Percentiles rank a stretch among this genome's conserved stretches.
Conservation (phyloP, 2,888 invertebrate species). For the Limnephilus lunatus region DNA sequence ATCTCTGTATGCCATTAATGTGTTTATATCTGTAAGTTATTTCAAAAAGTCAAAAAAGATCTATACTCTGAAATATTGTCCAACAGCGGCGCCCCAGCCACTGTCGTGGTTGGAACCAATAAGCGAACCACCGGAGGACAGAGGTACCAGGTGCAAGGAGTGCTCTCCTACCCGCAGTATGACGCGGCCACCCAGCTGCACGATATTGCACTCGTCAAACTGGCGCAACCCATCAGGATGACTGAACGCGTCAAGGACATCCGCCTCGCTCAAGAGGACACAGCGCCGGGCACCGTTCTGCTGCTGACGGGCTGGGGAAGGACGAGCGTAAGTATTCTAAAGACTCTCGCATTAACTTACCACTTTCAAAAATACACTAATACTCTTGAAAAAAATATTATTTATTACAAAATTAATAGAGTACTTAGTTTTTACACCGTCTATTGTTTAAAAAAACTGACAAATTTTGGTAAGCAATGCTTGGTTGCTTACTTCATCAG, state of each 20-base stretch:
- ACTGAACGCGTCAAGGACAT: constrained; percentile 48
- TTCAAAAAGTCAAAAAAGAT: too few species aligned
- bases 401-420: too few species aligned
- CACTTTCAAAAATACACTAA: too few species aligned
- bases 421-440: too few species aligned
- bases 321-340: constrained; percentile 44
- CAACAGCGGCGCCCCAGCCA: constrained; percentile 40
- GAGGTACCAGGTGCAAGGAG: constrained; percentile 61
- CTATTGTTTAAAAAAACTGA: too few species aligned
- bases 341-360: too few species aligned
- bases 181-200: constrained; percentile 28
- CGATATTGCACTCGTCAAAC: constrained; percentile 55
- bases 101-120: constrained; percentile 69
- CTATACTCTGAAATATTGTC: not conserved
- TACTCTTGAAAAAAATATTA: too few species aligned
- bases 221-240: constrained; percentile 29
- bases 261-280: constrained; percentile 33
- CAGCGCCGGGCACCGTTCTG: not conserved
- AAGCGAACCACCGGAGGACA: constrained; percentile 67
- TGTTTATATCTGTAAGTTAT: too few species aligned
- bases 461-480: too few species aligned
- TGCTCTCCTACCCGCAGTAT: constrained; percentile 39
- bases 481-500: too few species aligned
- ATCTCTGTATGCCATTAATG: too few species aligned
- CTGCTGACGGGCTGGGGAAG: constrained; percentile 62